phyloP scores from a whole-genome alignment of 2,113 vertebrate genomes.

The Zingel zingel region DNA sequence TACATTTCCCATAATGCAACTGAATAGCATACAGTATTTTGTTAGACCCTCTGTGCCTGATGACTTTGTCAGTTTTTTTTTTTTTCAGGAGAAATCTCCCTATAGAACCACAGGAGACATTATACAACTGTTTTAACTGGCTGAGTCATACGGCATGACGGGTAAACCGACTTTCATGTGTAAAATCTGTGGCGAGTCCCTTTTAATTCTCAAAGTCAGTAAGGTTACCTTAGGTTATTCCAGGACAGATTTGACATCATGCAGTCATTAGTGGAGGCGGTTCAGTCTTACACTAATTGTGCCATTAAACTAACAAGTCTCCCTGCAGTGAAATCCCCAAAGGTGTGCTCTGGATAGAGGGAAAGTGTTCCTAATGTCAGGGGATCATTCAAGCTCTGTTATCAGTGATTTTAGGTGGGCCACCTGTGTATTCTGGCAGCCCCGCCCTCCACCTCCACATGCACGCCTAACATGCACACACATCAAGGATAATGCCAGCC shows the following conservation, averaged over 20 bases:
- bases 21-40: not conserved
- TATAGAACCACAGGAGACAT: slow-evolving; percentile 2
- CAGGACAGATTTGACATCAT: slow-evolving; percentile 20
- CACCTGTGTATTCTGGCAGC: slow-evolving; percentile 65
- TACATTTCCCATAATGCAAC: slow-evolving; percentile 1
- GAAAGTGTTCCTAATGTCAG: slow-evolving; percentile 65
- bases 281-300: slow-evolving; percentile 3
- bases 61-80: not conserved
- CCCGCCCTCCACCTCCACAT: slow-evolving; percentile 44
- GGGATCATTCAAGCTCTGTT: slow-evolving; percentile 36
- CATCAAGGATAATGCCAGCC: slow-evolving; percentile 70
- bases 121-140: slow-evolving; percentile 16
- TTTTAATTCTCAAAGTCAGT: slow-evolving; percentile 9
- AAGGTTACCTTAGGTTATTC: slow-evolving; percentile 5
- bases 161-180: slow-evolving; percentile 11
- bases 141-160: not conserved
- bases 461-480: slow-evolving; percentile 16
- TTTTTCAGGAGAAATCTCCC: not conserved
- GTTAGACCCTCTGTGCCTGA: not conserved
- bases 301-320: slow-evolving; percentile 27
- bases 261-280: slow-evolving; percentile 15
- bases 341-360: slow-evolving; percentile 39
- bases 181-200: not conserved
- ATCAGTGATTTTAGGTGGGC: slow-evolving; percentile 48
- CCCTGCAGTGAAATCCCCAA: slow-evolving; percentile 6